Percentiles rank a stretch among this genome's conserved stretches.
phyloP scores from a whole-genome alignment of 2,797 vertebrate species.

The Protonibea diacanthus region DNA sequence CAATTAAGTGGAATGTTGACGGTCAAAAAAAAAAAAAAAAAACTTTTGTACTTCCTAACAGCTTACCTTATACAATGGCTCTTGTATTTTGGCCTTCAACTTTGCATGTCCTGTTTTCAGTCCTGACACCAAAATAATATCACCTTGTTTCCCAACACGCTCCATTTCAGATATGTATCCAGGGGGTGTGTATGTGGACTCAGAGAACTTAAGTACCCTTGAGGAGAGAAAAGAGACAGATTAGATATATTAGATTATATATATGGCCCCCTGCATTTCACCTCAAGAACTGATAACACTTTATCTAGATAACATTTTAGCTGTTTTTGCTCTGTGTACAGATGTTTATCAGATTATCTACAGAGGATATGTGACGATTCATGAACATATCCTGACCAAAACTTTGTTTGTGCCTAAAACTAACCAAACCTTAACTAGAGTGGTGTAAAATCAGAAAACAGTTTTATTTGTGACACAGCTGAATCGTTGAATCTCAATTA shows the following conservation, averaged over 20 bases:
- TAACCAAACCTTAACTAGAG: too few species aligned
- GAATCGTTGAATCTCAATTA: too few species aligned
- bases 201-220: conserved; percentile 94
- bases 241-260: conserved; percentile 25
- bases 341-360: too few species aligned
- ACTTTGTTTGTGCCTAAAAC: too few species aligned
- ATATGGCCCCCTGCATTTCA: neutral
- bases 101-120: conserved; percentile 96
- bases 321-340: too few species aligned
- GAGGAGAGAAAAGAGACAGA: conserved; percentile 14
- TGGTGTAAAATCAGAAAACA: too few species aligned
- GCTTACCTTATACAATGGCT: conserved; percentile 91
- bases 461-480: too few species aligned
- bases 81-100: conserved; percentile 93
- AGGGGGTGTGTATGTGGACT: conserved; percentile 95
- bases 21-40: neutral
- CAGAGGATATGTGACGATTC: too few species aligned
- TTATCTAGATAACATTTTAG: too few species aligned
- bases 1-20: conserved; percentile 8
- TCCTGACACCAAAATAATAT: conserved; percentile 88
- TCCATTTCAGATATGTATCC: conserved; percentile 96
- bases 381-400: too few species aligned
- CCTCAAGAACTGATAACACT: neutral
- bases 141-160: conserved; percentile 89
- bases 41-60: neutral